Evolutionary conservation across 2,888 invertebrate species (phyloP), one percentile per base, ranked within the genome.

Genomic region (Lepidochrysops patricia): DNA sequence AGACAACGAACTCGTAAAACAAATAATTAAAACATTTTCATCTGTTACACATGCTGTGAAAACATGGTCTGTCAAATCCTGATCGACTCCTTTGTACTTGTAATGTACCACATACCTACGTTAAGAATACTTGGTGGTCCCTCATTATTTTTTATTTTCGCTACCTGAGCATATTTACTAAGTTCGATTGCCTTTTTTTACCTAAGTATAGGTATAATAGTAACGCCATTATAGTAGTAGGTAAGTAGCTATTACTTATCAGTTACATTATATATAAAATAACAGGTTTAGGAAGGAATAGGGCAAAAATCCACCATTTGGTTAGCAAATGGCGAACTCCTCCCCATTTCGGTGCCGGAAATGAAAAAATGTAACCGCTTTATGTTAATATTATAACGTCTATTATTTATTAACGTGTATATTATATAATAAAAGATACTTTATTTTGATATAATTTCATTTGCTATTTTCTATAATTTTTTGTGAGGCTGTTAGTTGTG

Each of bases 1-100:
- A 81, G 86, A 87, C 87, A 87, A 86, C 75, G 86, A 86, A 84
- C 88, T 84, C 88, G 78, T 89, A 81, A 88, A 88, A 82, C 80
- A 72, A 80, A 75, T 73, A 62, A 72, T 68, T 65, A 64, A 64
- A 67, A 70, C 54, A 54, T 71, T 70, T 67, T 61, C 60, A 63
- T 60, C 60, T 56, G 60, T 60, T 63, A 63, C 61, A 58, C 61
- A 54, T 61, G 57, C 58, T 61, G 62, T 63, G 58, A 48, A 58
- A 23, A 34, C 50, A 50, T 29, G 57, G 13, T 15, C 26, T 58
- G 26, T 49, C 29, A 49, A 58, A 58, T 50, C 23, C 50, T 58
- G 34, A 50, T 35, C 48, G 34, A 32, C 34, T 49, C 32, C 23
- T 50, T 34, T 58, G 32, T 54, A 43, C 43, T 43, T 43, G 4